These are phyloP conservation scores for Tiaroga cobitis DNA, from an alignment of 2,797 vertebrate species.

Conservation along the genomic window DNA sequence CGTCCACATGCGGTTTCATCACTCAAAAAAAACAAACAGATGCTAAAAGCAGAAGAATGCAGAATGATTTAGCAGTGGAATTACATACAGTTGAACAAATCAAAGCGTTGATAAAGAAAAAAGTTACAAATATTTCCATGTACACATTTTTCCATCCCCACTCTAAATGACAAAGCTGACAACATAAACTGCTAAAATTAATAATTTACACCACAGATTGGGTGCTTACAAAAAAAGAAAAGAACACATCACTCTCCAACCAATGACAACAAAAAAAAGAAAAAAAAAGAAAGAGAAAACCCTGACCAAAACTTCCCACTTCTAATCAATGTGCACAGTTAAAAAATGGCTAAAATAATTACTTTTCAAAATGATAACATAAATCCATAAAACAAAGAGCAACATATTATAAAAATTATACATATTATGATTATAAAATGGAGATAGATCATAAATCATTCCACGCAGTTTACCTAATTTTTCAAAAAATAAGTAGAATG, in stretches of 20 bases:
- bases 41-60: slow-evolving; percentile 27
- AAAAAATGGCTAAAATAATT: slow-evolving; percentile 19
- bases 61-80: slow-evolving; percentile 36
- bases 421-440: slow-evolving; percentile 74
- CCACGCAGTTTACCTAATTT: slow-evolving; percentile 65
- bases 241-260: neutral
- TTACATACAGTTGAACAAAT: slow-evolving; percentile 24
- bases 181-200: slow-evolving; percentile 34
- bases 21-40: neutral
- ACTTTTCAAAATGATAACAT: neutral
- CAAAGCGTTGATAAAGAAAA: neutral
- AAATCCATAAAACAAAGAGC: slow-evolving; percentile 38
- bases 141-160: slow-evolving; percentile 27
- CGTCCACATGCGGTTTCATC: slow-evolving; percentile 18
- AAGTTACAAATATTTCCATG: slow-evolving; percentile 21
- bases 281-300: slow-evolving; percentile 14
- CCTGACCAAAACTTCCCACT: slow-evolving; percentile 40
- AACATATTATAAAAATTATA: slow-evolving; percentile 55
- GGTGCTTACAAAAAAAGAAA: neutral
- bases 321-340: slow-evolving; percentile 48
- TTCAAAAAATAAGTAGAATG: slow-evolving; percentile 59
- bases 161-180: slow-evolving; percentile 27
- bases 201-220: slow-evolving; percentile 4
- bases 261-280: neutral
- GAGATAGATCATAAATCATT: slow-evolving; percentile 74